A percentile compares a stretch with the other conserved stretches of the same genome.
phyloP scores from a whole-genome alignment of 2,113 vertebrate species.

The Epinephelus cyanopodus region DNA sequence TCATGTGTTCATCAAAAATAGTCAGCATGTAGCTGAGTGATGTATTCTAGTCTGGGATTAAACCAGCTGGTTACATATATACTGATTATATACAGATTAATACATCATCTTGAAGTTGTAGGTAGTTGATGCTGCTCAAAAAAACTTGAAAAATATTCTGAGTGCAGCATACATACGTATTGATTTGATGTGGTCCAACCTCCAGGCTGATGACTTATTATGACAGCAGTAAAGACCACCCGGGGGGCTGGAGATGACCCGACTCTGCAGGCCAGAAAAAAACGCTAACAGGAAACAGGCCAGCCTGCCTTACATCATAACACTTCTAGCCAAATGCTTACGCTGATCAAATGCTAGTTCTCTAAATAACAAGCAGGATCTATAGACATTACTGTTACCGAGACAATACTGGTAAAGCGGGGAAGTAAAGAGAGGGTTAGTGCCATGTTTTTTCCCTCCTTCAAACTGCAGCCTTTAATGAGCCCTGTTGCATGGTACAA shows the following conservation, averaged over 20 bases:
- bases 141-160: background rate
- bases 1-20: background rate
- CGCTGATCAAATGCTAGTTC: conserved; percentile 11
- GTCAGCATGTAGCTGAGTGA: too few relatives aligned
- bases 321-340: background rate
- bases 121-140: background rate
- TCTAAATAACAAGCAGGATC: background rate
- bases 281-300: conserved; percentile 65
- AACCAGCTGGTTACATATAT: background rate
- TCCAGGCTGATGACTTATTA: conserved; percentile 35
- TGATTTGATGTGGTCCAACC: background rate
- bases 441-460: conserved; percentile 19
- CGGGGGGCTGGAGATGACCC: conserved; percentile 37
- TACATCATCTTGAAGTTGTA: background rate
- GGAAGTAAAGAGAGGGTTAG: conserved; percentile 42
- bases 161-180: conserved; percentile 8
- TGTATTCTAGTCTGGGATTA: background rate
- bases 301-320: conserved; percentile 36
- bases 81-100: background rate
- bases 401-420: background rate
- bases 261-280: conserved; percentile 40
- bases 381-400: background rate
- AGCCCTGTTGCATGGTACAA: conserved; percentile 56
- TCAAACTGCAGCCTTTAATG: conserved; percentile 26
- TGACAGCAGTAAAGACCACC: conserved; percentile 30